Evolutionary conservation across 2,888 invertebrate species (phyloP).

Genomic region (Eubasilissa splendida): DNA sequence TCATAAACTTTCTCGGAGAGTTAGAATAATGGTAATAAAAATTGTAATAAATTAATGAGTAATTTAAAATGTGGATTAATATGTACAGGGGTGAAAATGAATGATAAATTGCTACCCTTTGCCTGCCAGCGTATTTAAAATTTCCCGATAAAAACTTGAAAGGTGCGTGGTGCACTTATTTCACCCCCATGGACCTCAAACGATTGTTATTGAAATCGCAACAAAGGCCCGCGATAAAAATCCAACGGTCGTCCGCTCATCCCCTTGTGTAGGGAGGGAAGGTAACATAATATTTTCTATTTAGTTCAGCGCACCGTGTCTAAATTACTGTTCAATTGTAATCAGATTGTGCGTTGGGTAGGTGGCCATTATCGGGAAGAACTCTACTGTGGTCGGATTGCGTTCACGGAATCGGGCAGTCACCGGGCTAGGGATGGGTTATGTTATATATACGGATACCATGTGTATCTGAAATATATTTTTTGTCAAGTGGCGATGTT

Average conservation of each 20-base stretch:
- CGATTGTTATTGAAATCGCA: constrained; percentile 46
- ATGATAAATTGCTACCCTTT: constrained; percentile 15
- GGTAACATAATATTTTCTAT: constrained; percentile 58
- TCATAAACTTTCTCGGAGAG: too few relatives aligned
- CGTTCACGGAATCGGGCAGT: constrained; percentile 1
- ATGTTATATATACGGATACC: neutral
- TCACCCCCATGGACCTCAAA: neutral
- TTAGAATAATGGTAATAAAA: too few relatives aligned
- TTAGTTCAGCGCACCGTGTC: constrained; percentile 50
- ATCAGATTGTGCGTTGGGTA: constrained; percentile 53
- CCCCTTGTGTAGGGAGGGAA: constrained; percentile 53
- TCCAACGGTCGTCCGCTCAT: constrained; percentile 43
- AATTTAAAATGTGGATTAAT: too few relatives aligned
- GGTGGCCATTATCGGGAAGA: constrained; percentile 16
- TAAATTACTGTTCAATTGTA: constrained; percentile 54
- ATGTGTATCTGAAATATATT: neutral
- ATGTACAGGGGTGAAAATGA: neutral
- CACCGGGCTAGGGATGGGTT: neutral
- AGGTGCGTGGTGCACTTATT: constrained; percentile 17
- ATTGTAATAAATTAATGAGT: too few relatives aligned
- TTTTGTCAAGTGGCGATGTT: neutral
- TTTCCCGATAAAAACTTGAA: constrained; percentile 5
- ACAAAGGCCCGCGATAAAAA: constrained; percentile 49
- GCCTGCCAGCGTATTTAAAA: neutral
- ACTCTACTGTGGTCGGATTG: constrained; percentile 9